phyloP scores from a whole-genome alignment of 1,140 invertebrate species.

The Brachystomella parvula region DNA sequence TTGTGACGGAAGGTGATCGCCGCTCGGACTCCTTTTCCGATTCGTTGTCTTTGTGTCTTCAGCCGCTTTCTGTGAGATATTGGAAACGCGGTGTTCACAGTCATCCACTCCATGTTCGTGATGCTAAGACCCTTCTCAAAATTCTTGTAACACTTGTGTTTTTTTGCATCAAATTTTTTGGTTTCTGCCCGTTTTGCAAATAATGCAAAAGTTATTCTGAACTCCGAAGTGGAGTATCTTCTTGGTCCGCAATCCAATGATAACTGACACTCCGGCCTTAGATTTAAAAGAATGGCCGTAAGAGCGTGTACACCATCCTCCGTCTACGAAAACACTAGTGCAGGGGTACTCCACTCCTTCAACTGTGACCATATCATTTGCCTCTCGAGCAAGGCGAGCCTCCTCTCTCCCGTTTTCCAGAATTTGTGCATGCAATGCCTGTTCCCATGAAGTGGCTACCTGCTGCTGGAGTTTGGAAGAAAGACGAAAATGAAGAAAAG shows the following conservation, averaged over 20 bases:
- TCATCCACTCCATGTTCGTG: slow-evolving; percentile 44
- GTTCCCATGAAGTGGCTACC: not conserved
- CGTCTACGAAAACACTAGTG: slow-evolving; percentile 8
- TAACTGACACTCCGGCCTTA: slow-evolving; percentile 19
- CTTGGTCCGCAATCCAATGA: slow-evolving; percentile 40
- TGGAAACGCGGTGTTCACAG: slow-evolving; percentile 38
- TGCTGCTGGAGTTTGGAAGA: not conserved
- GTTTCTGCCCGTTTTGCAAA: slow-evolving; percentile 33
- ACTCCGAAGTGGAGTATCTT: slow-evolving; percentile 42
- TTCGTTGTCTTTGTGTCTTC: slow-evolving; percentile 3
- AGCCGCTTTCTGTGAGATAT: slow-evolving; percentile 8
- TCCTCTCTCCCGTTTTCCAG: slow-evolving; percentile 8
- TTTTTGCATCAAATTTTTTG: slow-evolving; percentile 12
- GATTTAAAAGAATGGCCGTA: slow-evolving; percentile 14
- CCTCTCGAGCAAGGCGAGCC: not conserved
- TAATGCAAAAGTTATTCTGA: slow-evolving; percentile 42
- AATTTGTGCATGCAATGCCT: not conserved
- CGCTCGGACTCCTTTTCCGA: slow-evolving; percentile 11
- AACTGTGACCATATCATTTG: not conserved
- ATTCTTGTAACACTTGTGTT: slow-evolving; percentile 40
- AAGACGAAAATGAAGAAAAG: not conserved
- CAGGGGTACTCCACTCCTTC: not conserved
- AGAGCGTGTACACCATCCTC: slow-evolving; percentile 8
- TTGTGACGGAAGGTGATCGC: slow-evolving; percentile 2
- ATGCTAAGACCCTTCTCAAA: slow-evolving; percentile 39